Evolutionary conservation across 2,113 vertebrate genomes (phyloP), one percentile per base, ranked within the genome.

Genomic region (Lagopus leucura): DNA sequence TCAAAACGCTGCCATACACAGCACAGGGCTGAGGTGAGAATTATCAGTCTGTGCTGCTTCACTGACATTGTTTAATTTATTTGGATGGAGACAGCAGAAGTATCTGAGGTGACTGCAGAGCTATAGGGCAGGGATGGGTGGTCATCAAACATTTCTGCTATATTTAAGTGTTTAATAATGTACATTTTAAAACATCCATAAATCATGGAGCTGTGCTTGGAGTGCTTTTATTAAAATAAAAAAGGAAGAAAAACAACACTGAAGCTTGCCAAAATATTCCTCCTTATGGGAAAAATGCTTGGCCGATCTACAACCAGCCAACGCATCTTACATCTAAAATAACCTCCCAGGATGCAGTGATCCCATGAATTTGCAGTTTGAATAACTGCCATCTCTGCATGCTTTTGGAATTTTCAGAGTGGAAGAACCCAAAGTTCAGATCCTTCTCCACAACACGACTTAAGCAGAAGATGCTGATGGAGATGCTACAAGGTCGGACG

Each of bases 221-320:
- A 90, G 36, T 36, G 43, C 5, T 8, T 40, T 67, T 24, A 38
- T 79, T 65, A 20, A 2, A 17, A 54, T n/a, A 55, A 81, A 80
- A 82, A 38, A 38, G 38, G 1, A 69, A 90, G 43, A 81, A 70
- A 88, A 94, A 70, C 45, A 34, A 50, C 43, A 72, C 43, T 32
- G 18, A 40, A 11, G 80, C 40, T 45, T 92, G 94, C 93, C 92
- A 94, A 85, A 92, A 69, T 74, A 88, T 93, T 92, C 77, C 90
- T 94, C 67, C 83, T 45, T 65, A 86, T 58, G 86, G 88, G 92
- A 95, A 91, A 91, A 86, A 84, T 8, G 57, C 54, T 42, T 63
- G 78, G 89, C 94, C 65, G 63, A 55, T 2, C 12, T 16, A 13
- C 22, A 78, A 79, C 27, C n/a, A 84, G 82, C 81, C 55, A 92